These are phyloP conservation scores for Sphenopsis melanotis DNA, from an alignment of 2,797 vertebrate species.

Conservation along the genomic window DNA sequence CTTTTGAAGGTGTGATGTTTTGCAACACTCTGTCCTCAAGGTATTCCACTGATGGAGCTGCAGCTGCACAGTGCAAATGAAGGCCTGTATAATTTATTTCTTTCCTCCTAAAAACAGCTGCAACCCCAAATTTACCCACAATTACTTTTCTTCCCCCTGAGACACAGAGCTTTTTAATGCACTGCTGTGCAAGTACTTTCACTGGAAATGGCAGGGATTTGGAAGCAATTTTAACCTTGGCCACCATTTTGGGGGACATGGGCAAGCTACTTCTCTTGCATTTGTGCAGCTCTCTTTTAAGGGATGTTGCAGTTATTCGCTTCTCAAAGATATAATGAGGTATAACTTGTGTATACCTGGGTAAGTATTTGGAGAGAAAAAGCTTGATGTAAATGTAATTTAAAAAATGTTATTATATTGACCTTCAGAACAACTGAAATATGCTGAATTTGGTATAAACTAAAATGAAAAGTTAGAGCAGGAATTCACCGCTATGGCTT, in stretches of 20 bases:
- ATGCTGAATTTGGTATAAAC: neutral
- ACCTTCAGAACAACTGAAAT: neutral
- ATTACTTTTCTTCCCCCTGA: neutral
- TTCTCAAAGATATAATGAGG: neutral
- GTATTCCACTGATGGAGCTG: neutral
- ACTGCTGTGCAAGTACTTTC: neutral
- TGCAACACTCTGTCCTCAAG: constrained; percentile 11
- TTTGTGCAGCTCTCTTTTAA: neutral
- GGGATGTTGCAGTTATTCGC: neutral
- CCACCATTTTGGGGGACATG: neutral
- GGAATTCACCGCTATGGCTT: neutral
- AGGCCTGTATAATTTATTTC: neutral
- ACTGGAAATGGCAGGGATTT: neutral
- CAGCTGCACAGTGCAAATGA: constrained; percentile 12
- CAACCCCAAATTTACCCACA: neutral
- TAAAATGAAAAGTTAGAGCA: neutral
- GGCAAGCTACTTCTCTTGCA: neutral
- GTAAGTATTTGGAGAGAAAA: neutral
- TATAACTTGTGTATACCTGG: neutral
- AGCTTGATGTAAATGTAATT: neutral
- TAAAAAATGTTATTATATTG: neutral
- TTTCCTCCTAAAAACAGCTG: neutral
- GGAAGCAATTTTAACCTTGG: neutral
- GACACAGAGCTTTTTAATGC: neutral
- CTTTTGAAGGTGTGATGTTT: constrained; percentile 41